These are phyloP conservation scores for Pseudochirops cupreus DNA, from an alignment of 2,797 vertebrate species.

Conservation along the genomic window DNA sequence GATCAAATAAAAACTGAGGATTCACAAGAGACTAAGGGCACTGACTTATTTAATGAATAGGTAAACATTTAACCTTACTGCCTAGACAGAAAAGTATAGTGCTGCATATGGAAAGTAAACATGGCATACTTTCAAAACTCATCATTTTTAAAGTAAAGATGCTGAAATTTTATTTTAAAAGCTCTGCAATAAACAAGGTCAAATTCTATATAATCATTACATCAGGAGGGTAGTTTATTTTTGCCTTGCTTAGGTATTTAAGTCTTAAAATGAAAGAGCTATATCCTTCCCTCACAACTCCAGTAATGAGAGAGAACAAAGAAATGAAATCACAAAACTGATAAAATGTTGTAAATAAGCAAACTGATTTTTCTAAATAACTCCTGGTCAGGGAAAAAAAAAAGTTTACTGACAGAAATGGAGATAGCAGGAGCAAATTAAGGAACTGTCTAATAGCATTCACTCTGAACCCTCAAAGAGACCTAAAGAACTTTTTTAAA, in stretches of 20 bases:
- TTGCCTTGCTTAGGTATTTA: neutral
- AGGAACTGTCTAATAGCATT: constrained; percentile 28
- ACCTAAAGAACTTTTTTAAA: neutral
- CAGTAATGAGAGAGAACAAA: constrained; percentile 47
- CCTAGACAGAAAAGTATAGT: constrained; percentile 27
- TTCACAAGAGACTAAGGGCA: constrained; percentile 7
- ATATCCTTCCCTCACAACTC: constrained; percentile 2
- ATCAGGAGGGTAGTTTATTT: neutral
- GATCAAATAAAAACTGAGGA: constrained; percentile 13
- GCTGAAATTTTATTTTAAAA: constrained; percentile 23
- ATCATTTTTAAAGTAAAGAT: constrained; percentile 16
- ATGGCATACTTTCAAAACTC: constrained; percentile 22
- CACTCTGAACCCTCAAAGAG: constrained; percentile 38
- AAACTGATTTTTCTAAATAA: constrained; percentile 52
- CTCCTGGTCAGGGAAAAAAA: constrained; percentile 28
- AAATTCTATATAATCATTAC: constrained; percentile 20
- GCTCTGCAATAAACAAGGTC: constrained; percentile 8
- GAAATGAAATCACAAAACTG: constrained; percentile 62
- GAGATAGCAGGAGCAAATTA: constrained; percentile 15
- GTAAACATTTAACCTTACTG: neutral
- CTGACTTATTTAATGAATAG: neutral
- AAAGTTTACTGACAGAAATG: constrained; percentile 43
- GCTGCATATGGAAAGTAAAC: neutral
- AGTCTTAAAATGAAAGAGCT: neutral
- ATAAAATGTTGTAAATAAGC: constrained; percentile 57